Percentiles rank a stretch among this genome's conserved stretches.
Conservation (phyloP, 2,113 vertebrate species). For the Istiophorus platypterus region DNA sequence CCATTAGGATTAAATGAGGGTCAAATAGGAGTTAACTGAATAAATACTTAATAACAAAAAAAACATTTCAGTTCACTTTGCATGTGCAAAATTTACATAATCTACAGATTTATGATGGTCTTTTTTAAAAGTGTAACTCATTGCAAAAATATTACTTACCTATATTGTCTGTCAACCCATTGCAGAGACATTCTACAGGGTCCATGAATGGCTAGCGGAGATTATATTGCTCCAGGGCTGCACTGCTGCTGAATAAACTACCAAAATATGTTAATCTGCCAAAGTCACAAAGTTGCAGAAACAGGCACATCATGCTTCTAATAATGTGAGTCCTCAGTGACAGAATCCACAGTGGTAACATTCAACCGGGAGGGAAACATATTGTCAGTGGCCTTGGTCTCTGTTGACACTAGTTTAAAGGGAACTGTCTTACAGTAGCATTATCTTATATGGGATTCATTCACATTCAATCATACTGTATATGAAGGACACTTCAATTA, state of each 20-base stretch:
- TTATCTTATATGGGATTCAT: neutral
- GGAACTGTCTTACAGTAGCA: neutral
- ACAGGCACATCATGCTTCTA: constrained; percentile 19
- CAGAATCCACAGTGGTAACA: constrained; percentile 2
- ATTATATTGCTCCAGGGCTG: constrained; percentile 18
- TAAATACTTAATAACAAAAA: neutral
- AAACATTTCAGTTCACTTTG: neutral
- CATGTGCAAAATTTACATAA: neutral
- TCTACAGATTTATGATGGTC: neutral
- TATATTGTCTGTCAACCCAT: neutral
- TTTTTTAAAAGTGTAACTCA: neutral
- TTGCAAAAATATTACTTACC: constrained; percentile 22
- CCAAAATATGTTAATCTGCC: constrained; percentile 6
- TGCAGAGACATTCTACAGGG: constrained; percentile 9
- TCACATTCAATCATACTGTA: neutral
- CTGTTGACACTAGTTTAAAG: constrained; percentile 12
- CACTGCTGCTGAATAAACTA: constrained; percentile 17
- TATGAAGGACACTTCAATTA: neutral
- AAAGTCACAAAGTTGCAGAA: constrained; percentile 54
- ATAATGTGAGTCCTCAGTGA: neutral
- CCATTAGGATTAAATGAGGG: neutral
- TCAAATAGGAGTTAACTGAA: neutral
- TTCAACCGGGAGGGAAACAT: neutral
- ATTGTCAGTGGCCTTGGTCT: constrained; percentile 23
- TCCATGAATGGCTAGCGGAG: neutral